Conservation (phyloP, 2,113 vertebrate genomes). For the Siphamia tubifer region DNA sequence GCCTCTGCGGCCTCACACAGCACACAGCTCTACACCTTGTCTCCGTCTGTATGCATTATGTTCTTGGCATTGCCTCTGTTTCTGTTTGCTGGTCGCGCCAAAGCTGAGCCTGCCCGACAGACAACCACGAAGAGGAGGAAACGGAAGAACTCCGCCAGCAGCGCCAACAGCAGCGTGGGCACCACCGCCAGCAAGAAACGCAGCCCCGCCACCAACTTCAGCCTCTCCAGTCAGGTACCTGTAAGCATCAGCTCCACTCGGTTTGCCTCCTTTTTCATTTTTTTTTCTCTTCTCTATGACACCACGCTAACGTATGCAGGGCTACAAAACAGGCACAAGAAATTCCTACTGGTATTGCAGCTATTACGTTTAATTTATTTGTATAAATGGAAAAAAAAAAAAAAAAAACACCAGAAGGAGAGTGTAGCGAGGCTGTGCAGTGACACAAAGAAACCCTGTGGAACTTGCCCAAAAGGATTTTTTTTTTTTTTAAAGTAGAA, state of each 20-base stretch:
- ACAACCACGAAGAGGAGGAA: conserved; percentile 96
- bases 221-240: conserved; percentile 99
- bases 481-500: conserved; percentile 4
- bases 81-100: conserved; percentile 70
- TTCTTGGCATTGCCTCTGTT: conserved; percentile 72
- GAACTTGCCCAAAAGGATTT: conserved; percentile 30
- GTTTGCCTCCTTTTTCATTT: conserved; percentile 49
- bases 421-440: conserved; percentile 14
- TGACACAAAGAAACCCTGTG: conserved; percentile 38
- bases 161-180: conserved; percentile 92
- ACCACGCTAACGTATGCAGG: conserved; percentile 14
- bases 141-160: conserved; percentile 99
- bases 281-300: conserved; percentile 1
- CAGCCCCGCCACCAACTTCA: conserved; percentile 91
- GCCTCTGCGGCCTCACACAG: background rate
- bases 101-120: conserved; percentile 97
- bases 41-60: conserved; percentile 67
- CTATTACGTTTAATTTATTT: conserved; percentile 58
- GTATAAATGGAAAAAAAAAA: conserved; percentile 18
- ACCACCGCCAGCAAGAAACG: conserved; percentile 94
- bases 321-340: background rate
- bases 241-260: conserved; percentile 93
- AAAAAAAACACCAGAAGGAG: conserved; percentile 7
- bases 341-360: conserved; percentile 46
- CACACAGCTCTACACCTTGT: conserved; percentile 32